Base-by-base conservation (phyloP, 2,113 vertebrate species). In the Crotophaga sulcirostris region DNA sequence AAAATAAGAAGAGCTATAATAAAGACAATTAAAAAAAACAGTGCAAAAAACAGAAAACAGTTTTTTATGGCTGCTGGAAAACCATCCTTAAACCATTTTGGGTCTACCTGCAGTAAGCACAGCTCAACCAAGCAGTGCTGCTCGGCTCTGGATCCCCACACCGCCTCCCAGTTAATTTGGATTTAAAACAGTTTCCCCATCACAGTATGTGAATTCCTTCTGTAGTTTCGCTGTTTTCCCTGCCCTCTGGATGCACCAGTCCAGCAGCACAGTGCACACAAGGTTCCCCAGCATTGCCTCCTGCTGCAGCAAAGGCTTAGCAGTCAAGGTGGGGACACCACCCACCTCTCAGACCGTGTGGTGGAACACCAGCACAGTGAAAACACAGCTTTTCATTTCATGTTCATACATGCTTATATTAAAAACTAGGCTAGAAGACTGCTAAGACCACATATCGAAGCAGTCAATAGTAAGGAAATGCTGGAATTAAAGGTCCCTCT, bases 201-300 rank as follows among this genome's bases (percentile, higher is more conserved):
- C 5, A 0, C 3, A 28, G 18, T 19, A 31, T 15, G 2, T 1
- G 34, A 44, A 21, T 34, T 36, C 36, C 25, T 33, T 52, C n/a
- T 0, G 1, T 21, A 6, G 25, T 58, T 33, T 45, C 36, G 31
- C 3, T 2, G 5, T 11, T 12, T 36, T 49, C 29, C 36, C 33
- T 5, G 9, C 15, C 60, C 29, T 42, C 17, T 1, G 1, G 40
- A 31, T 3, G 4, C 9, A 33, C 23, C 52, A 3, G 13, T 6
- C 26, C 8, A 28, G 26, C 21, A 18, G 12, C n/a, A 3, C 1
- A 0, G 63, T 3, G 29, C 1, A 1, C 1, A 13, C 3, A 0
- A 70, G 45, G 3, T 3, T 3, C 13, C 45, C 33, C 1, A 1
- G 25, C 33, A 1, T 23, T 2, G 0, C n/a, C 18, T 1, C 1